Conservation (phyloP, 2,888 invertebrate species). For the Philonicus albiceps region DNA sequence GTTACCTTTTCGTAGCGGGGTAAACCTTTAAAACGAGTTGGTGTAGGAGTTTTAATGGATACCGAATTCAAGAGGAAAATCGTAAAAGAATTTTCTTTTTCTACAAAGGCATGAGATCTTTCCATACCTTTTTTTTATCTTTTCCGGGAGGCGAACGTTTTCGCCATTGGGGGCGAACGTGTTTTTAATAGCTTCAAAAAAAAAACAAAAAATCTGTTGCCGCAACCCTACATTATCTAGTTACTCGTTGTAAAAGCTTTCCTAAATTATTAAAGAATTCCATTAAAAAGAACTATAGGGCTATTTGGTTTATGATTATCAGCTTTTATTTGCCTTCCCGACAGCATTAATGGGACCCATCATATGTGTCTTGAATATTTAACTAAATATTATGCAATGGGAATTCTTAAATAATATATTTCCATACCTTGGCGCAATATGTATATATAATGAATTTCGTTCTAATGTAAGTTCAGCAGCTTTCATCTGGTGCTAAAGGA, state of each 20-base stretch:
- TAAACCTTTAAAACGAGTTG: not conserved
- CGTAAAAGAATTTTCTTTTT: not conserved
- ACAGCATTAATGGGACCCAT: not conserved
- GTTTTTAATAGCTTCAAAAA: not conserved
- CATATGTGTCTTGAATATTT: not conserved
- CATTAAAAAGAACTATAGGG: not conserved
- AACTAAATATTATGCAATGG: not conserved
- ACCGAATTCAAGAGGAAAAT: not conserved
- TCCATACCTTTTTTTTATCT: not conserved
- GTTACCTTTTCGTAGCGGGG: constrained; percentile 6
- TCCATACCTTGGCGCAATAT: not conserved
- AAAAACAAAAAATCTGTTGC: not conserved
- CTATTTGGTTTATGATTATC: not conserved
- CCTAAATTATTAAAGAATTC: not conserved
- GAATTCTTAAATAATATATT: not conserved
- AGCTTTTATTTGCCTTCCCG: not conserved
- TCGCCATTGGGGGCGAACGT: not conserved
- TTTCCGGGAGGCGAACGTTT: not conserved
- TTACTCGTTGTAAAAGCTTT: not conserved
- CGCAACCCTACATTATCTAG: not conserved
- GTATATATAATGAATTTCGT: not conserved
- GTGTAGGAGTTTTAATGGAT: not conserved
- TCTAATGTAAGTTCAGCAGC: not conserved
- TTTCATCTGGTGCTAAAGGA: not conserved
- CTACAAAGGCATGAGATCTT: not conserved